phyloP scores from a whole-genome alignment of 2,888 invertebrate genomes.

The Tethea ocularis region DNA sequence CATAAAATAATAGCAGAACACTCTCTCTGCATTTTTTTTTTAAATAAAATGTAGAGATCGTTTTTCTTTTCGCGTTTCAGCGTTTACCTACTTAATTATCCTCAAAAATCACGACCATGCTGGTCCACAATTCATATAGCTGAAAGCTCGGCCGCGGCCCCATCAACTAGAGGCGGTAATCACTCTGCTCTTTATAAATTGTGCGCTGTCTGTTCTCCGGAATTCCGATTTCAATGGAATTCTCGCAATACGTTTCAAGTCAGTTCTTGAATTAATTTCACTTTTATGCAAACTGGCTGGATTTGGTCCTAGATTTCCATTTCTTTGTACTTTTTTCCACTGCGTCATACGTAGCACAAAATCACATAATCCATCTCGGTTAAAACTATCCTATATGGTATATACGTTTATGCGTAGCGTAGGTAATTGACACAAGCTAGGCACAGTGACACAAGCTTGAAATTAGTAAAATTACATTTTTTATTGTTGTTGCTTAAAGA shows the following conservation, averaged over 20 bases:
- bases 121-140: constrained; percentile 2
- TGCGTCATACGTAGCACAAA: neutral
- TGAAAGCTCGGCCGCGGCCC: constrained; percentile 7
- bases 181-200: constrained; percentile 25
- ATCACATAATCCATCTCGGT: too few relatives aligned
- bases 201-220: constrained; percentile 18
- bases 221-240: constrained; percentile 23
- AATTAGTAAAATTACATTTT: too few relatives aligned
- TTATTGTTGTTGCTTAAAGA: too few relatives aligned
- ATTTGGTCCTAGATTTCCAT: constrained; percentile 8
- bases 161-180: constrained; percentile 19
- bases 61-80: neutral
- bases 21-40: neutral
- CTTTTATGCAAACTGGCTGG: constrained; percentile 25
- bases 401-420: too few relatives aligned
- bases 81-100: constrained; percentile 1
- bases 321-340: neutral
- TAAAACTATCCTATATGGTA: too few relatives aligned
- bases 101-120: constrained; percentile 8
- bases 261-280: constrained; percentile 23
- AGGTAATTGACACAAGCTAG: too few relatives aligned
- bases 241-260: constrained; percentile 20
- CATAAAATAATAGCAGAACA: neutral
- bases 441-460: too few relatives aligned
- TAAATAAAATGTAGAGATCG: neutral